A percentile compares a stretch with the other conserved stretches of the same genome.
Evolutionary conservation across 2,888 invertebrate species (phyloP).

Genomic region (Phyllotreta cruciferae): DNA sequence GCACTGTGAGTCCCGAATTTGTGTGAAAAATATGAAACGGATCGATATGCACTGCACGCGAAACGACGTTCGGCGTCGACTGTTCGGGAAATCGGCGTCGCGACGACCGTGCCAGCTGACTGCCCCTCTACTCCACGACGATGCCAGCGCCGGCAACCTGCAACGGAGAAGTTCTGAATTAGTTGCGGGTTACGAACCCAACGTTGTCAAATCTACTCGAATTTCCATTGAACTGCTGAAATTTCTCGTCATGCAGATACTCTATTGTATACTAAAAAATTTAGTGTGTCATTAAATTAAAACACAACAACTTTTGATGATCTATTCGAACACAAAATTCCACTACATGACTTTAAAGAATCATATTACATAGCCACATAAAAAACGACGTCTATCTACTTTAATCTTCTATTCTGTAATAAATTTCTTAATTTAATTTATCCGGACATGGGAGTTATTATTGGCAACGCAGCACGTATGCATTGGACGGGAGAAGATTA

Average conservation of each 20-base stretch:
- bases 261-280: too few species aligned
- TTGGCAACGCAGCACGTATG: slow-evolving; percentile 35
- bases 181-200: slow-evolving; percentile 41
- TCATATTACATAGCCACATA: too few species aligned
- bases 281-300: too few species aligned
- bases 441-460: neutral
- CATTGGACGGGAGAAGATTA: slow-evolving; percentile 52
- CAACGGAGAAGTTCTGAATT: slow-evolving; percentile 56
- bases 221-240: neutral
- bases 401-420: neutral
- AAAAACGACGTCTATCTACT: too few species aligned
- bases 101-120: slow-evolving; percentile 63
- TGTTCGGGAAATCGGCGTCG: slow-evolving; percentile 63
- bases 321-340: too few species aligned
- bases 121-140: slow-evolving; percentile 53
- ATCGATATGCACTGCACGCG: slow-evolving; percentile 16
- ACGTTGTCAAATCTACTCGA: slow-evolving; percentile 25
- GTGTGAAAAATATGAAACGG: too few species aligned
- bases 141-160: slow-evolving; percentile 59
- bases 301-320: too few species aligned
- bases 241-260: too few species aligned
- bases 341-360: too few species aligned
- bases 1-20: slow-evolving; percentile 7
- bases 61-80: slow-evolving; percentile 65
- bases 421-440: neutral